Evolutionary conservation across 2,888 invertebrate species (phyloP), one percentile per base, ranked within the genome.

Genomic region (Xanthia icteritia): DNA sequence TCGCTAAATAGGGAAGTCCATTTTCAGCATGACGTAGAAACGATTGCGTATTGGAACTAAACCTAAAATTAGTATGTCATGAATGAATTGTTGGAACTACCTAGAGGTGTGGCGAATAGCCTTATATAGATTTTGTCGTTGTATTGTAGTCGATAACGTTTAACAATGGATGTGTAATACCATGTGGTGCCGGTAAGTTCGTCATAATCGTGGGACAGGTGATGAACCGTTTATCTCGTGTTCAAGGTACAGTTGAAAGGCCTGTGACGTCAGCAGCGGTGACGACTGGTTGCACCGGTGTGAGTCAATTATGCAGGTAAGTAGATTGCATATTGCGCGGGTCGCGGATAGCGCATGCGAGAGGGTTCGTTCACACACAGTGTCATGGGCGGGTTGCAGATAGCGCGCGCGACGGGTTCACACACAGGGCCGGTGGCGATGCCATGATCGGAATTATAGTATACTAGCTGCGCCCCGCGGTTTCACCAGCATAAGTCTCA

Each of bases 211-310:
- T 27, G 89, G 87, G 72, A 13, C 23, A 56, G 89, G 86, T 86
- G 48, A 84, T 81, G 67, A 76, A 86, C 86, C 89, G 81, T 81
- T 74, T 87, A 76, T 85, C 17, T 4, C 36, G 42, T 20, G 58
- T 72, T 60, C 72, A 80, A 83, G 72, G 77, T 76, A 39, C 42
- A 73, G 67, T 73, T 65, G 66, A 71, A 67, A 71, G 69, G 58
- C 74, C 83, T 88, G 79, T 83, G 84, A 77, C 87, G 88, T 86
- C 61, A 65, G 8, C 2, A 15, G 4, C 0, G 39, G n/a, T 58
- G 64, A 48, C 39, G 69, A 60, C 67, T 64, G 48, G 51, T 60
- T 66, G 74, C 72, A 73, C 71, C 81, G 72, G 31, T 66, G 56
- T 61, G 70, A 75, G 23, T 68, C 68, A 86, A 71, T 66, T 58